These are phyloP conservation scores for Protonemura montana DNA, from an alignment of 2,888 invertebrate genomes.

Conservation along the genomic window DNA sequence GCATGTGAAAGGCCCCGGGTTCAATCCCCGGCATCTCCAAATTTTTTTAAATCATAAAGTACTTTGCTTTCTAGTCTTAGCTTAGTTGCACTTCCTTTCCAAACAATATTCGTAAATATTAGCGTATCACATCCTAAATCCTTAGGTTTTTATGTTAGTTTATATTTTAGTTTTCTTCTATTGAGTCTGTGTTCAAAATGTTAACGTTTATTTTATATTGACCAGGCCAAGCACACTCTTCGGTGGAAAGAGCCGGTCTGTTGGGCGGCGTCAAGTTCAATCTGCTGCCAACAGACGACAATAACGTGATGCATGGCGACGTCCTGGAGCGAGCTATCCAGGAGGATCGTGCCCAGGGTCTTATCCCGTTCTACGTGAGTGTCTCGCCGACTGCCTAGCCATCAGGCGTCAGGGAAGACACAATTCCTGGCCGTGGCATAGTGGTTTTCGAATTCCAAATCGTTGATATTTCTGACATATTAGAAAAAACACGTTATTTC, in stretches of 20 bases:
- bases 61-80: constrained; percentile 48
- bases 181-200: too few species aligned
- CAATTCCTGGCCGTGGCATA: too few species aligned
- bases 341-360: constrained; percentile 85
- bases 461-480: too few species aligned
- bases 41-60: too few species aligned
- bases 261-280: constrained; percentile 86
- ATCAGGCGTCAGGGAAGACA: too few species aligned
- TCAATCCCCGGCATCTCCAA: constrained; percentile 96
- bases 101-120: too few species aligned
- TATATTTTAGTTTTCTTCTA: too few species aligned
- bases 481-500: too few species aligned
- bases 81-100: background rate
- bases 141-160: too few species aligned
- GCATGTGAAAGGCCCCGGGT: constrained; percentile 99
- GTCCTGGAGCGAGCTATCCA: constrained; percentile 79
- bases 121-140: too few species aligned
- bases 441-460: too few species aligned
- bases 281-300: constrained; percentile 74
- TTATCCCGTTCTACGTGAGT: constrained; percentile 96
- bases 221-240: constrained; percentile 88
- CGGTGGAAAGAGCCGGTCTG: constrained; percentile 91
- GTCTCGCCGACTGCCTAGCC: background rate
- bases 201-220: too few species aligned
- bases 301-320: constrained; percentile 77